Conservation (phyloP, 2,797 vertebrate genomes). For the Phoeniculus purpureus region DNA sequence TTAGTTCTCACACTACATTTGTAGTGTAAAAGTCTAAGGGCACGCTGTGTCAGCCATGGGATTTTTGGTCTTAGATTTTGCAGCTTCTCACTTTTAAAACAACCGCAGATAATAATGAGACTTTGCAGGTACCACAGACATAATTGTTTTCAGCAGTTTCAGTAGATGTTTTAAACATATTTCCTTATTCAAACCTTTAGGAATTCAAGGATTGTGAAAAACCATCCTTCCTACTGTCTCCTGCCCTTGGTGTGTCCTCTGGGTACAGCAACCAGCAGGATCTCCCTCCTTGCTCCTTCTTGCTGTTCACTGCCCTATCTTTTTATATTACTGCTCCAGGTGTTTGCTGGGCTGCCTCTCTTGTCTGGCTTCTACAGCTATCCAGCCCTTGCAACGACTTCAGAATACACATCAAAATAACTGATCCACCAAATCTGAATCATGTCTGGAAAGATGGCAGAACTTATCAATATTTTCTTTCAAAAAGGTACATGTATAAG, state of each 20-base stretch:
- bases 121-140: constrained; percentile 17
- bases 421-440: background rate
- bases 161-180: constrained; percentile 34
- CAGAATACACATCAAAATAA: background rate
- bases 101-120: constrained; percentile 23
- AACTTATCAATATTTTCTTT: constrained; percentile 6
- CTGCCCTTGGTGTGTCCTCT: background rate
- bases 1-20: constrained; percentile 10
- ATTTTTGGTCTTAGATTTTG: constrained; percentile 52
- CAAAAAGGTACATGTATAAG: background rate
- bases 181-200: constrained; percentile 1
- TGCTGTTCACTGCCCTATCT: background rate
- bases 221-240: background rate
- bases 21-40: constrained; percentile 19
- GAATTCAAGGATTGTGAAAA: constrained; percentile 1
- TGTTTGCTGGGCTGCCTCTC: background rate
- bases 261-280: background rate
- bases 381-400: background rate
- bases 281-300: background rate
- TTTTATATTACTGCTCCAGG: background rate
- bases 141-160: constrained; percentile 42
- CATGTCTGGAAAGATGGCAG: background rate
- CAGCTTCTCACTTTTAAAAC: constrained; percentile 40
- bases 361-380: background rate
- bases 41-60: constrained; percentile 18